phyloP scores from a whole-genome alignment of 2,113 vertebrate species.

The Zosterops pallidus region DNA sequence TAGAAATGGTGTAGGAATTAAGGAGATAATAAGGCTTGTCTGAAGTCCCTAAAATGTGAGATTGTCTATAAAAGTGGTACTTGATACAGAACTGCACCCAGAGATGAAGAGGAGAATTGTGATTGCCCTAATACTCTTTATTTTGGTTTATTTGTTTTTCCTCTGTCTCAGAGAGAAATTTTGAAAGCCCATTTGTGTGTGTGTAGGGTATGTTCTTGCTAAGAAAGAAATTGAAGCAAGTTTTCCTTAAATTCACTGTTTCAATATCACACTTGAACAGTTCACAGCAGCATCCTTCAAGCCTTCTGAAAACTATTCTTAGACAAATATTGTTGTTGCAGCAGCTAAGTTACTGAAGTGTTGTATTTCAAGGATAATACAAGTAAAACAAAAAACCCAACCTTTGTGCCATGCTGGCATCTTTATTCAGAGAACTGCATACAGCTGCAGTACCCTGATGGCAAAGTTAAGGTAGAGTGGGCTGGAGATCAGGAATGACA shows the following conservation, averaged over 20 bases:
- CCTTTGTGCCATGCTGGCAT: not conserved
- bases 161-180: not conserved
- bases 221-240: conserved; percentile 42
- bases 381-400: not conserved
- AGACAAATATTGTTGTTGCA: conserved; percentile 7
- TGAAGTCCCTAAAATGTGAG: not conserved
- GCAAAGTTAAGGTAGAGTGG: not conserved
- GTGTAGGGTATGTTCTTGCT: not conserved
- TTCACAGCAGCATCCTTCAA: conserved; percentile 58
- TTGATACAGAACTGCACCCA: not conserved
- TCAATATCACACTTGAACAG: conserved; percentile 51
- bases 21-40: not conserved
- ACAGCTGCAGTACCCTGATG: not conserved
- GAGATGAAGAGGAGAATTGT: not conserved
- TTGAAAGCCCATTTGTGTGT: not conserved
- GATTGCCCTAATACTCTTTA: not conserved
- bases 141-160: not conserved
- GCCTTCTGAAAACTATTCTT: conserved; percentile 38
- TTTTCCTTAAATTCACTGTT: conserved; percentile 36
- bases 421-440: not conserved
- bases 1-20: not conserved
- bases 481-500: not conserved
- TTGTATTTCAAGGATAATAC: not conserved
- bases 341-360: not conserved
- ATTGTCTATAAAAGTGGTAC: not conserved